Percentiles rank a stretch among this genome's conserved stretches.
phyloP scores from a whole-genome alignment of 2,797 vertebrate species.

The Sitta carolinensis region DNA sequence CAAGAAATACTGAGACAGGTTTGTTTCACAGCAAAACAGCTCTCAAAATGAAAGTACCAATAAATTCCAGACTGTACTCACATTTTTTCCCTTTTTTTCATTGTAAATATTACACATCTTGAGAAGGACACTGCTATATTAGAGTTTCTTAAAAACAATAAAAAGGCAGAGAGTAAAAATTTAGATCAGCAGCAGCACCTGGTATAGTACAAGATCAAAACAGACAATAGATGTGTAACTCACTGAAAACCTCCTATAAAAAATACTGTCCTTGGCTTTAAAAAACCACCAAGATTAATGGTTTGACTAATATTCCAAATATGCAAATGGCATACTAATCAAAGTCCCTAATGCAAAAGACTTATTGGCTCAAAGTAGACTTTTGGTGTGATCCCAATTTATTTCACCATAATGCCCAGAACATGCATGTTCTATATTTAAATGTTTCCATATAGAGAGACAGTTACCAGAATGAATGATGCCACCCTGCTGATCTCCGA shows the following conservation, averaged over 20 bases:
- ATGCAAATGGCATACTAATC: neutral
- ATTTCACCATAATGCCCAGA: neutral
- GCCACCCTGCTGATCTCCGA: neutral
- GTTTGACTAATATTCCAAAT: neutral
- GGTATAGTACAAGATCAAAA: conserved; percentile 37
- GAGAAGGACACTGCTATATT: conserved; percentile 13
- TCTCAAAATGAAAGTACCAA: neutral
- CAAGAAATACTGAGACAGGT: neutral
- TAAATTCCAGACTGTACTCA: neutral
- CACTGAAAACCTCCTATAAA: conserved; percentile 47
- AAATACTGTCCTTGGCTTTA: conserved; percentile 44
- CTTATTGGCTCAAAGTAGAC: neutral
- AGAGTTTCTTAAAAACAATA: conserved; percentile 53
- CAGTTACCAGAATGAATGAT: neutral
- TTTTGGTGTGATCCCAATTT: neutral
- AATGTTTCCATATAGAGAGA: neutral
- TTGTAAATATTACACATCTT: neutral
- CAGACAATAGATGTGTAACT: neutral
- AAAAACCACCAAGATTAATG: conserved; percentile 28
- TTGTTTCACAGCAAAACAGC: neutral
- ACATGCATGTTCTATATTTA: neutral
- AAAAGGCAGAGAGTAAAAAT: conserved; percentile 53
- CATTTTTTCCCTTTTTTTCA: neutral
- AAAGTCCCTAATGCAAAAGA: conserved; percentile 4
- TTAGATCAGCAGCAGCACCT: conserved; percentile 13